These are phyloP conservation scores for Lymantria monacha DNA, from an alignment of 2,888 invertebrate genomes.

Conservation along the genomic window DNA sequence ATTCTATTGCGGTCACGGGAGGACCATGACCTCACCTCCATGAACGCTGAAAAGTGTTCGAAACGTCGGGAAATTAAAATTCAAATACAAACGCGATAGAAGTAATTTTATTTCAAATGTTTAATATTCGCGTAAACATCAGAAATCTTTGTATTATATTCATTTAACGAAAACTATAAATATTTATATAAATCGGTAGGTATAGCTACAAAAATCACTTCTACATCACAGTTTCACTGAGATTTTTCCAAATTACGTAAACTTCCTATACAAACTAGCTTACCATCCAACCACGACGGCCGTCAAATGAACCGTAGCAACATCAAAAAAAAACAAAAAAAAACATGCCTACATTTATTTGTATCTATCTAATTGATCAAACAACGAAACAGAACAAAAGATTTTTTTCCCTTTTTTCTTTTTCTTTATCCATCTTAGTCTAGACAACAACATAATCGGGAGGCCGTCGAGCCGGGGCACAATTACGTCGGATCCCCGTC, in stretches of 20 bases:
- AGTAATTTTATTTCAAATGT: too few relatives aligned
- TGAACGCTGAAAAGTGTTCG: too few relatives aligned
- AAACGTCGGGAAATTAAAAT: too few relatives aligned
- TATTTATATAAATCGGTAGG: too few relatives aligned
- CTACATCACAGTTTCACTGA: not conserved
- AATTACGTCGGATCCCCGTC: conserved; percentile 36
- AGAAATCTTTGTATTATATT: too few relatives aligned
- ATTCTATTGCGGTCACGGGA: too few relatives aligned
- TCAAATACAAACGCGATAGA: too few relatives aligned
- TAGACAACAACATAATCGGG: conserved; percentile 38
- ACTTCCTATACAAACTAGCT: not conserved
- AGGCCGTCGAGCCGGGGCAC: conserved; percentile 25
- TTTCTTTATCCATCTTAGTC: conserved; percentile 21
- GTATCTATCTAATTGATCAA: conserved; percentile 34
- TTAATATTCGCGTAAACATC: too few relatives aligned
- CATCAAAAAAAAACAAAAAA: not conserved
- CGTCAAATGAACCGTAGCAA: conserved; percentile 2
- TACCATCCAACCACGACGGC: not conserved
- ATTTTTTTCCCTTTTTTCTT: conserved; percentile 13
- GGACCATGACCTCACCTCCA: too few relatives aligned
- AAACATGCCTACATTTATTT: conserved; percentile 9
- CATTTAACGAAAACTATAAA: too few relatives aligned
- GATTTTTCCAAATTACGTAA: not conserved
- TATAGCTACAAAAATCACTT: too few relatives aligned
- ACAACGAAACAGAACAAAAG: conserved; percentile 27